Evolutionary conservation across 2,888 invertebrate species (phyloP).

Genomic region (Ennomos erosarius): DNA sequence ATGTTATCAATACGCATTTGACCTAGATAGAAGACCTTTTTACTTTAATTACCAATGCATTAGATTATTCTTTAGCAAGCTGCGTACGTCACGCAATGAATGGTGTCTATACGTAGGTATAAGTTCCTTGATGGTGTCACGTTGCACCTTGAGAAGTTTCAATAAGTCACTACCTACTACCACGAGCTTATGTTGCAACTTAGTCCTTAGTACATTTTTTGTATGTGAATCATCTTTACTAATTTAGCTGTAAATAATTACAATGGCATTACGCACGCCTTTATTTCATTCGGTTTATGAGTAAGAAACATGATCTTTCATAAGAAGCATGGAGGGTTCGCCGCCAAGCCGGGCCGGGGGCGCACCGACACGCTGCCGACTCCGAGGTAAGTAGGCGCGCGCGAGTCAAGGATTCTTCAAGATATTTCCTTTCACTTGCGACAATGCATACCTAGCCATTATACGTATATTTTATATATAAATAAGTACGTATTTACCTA

Average conservation of each 20-base stretch:
- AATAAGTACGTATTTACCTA: conserved; percentile 16
- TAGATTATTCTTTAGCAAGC: conserved; percentile 1
- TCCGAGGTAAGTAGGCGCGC: conserved; percentile 72
- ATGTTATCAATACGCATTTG: conserved; percentile 56
- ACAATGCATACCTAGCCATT: conserved; percentile 62
- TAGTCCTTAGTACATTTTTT: conserved; percentile 23
- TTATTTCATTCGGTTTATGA: conserved; percentile 26
- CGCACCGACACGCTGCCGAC: conserved; percentile 43
- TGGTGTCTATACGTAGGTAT: no score
- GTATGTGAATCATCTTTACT: conserved; percentile 29
- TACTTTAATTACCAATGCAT: conserved; percentile 13
- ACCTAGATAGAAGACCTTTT: conserved; percentile 51
- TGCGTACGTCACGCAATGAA: conserved; percentile 1
- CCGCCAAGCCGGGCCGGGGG: conserved; percentile 34
- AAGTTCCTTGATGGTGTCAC: no score
- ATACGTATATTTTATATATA: conserved; percentile 4
- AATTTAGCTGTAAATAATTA: conserved; percentile 31
- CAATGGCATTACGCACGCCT: conserved; percentile 25
- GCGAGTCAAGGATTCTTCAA: conserved; percentile 82
- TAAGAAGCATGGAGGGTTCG: conserved; percentile 40
- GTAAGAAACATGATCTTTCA: conserved; percentile 45
- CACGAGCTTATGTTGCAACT: conserved; percentile 25
- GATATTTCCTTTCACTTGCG: conserved; percentile 85
- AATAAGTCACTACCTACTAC: conserved; percentile 20
- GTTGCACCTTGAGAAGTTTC: conserved; percentile 22